Base-by-base conservation (phyloP, 1,140 invertebrate genomes). In the Drosophila simulans region DNA sequence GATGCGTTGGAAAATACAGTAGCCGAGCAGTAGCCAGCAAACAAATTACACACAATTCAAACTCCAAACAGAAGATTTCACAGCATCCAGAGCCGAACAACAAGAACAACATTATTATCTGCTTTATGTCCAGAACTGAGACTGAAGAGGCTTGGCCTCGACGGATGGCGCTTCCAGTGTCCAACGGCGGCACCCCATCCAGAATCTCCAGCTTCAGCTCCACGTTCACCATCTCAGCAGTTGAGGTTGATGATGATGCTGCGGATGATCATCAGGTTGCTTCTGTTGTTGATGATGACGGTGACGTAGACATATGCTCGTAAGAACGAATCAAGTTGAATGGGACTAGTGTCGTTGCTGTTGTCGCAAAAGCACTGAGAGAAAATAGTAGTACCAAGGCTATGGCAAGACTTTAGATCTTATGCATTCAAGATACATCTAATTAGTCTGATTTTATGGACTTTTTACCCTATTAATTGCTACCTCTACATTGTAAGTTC, bases 11-110 rank as follows among this genome's bases (percentile, higher is more conserved):
- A 53, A 79, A 90, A 90, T 90, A 90, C 86, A 90, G 86, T 90
- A 90, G 86, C 86, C 69, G 64, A 58, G 66, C 76, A 80, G 80
- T 89, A 85, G 82, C 81, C 81, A 84, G 70, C 88, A 90, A 86
- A 90, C 80, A 86, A 83, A 90, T 90, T 80, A 90, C 82, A 90
- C 72, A 82, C 75, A 86, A 86, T 86, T 86, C 83, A 86, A 86
- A 86, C 83, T 86, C 84, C 83, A 86, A 86, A 83, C 83, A 86
- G 75, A 83, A 79, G 64, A 88, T 86, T 88, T 83, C 71, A 86
- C 86, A 90, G 81, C 82, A 76, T 55, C 66, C 62, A 78, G 68
- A 77, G 63, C 63, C 22, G 64, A 53, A 46, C 72, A 70, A 58
- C 49, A 72, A 75, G 48, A 68, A 71, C 54, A 83, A 84, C 89